Percentiles rank a stretch among this genome's conserved stretches.
phyloP scores from a whole-genome alignment of 2,113 vertebrate genomes.

The Rhynchomys soricoides region DNA sequence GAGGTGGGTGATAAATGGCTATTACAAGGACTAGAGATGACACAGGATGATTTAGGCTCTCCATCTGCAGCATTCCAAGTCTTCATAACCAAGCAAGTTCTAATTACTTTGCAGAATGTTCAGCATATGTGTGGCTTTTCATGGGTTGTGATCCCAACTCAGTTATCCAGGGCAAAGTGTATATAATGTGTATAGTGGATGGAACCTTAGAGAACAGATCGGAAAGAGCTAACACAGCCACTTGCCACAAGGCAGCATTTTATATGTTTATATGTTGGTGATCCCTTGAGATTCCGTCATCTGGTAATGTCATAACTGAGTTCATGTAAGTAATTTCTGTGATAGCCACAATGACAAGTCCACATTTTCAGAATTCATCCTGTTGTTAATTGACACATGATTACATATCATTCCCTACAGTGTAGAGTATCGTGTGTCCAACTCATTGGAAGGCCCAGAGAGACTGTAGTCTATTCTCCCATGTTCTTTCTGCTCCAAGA shows the following conservation, averaged over 20 bases:
- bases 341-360: neutral
- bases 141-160: neutral
- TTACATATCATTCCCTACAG: neutral
- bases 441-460: neutral
- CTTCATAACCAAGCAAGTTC: neutral
- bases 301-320: neutral
- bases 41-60: neutral
- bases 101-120: neutral
- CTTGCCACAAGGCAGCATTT: neutral
- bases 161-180: neutral
- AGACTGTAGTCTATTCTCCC: neutral
- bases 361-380: neutral
- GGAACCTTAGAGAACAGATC: neutral
- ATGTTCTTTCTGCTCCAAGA: neutral
- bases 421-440: neutral
- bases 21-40: neutral
- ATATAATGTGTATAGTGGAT: neutral
- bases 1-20: neutral
- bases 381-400: neutral
- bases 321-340: neutral
- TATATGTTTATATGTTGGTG: neutral
- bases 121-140: neutral
- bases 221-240: neutral
- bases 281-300: neutral
- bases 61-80: neutral